Evolutionary conservation across 1,140 invertebrate genomes (phyloP).

Genomic region (Idris sp.): DNA sequence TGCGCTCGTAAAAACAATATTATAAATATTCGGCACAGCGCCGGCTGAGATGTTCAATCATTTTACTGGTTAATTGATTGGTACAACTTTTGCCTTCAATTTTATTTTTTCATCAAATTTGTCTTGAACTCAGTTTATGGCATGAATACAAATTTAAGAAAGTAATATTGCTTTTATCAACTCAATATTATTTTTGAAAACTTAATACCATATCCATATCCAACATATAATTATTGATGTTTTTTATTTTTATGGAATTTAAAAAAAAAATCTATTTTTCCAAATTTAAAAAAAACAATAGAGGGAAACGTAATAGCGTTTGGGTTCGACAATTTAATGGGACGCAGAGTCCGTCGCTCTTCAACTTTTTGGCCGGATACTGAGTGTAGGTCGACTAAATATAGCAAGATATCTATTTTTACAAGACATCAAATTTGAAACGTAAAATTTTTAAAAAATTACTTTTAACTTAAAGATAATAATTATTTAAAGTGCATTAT

Average conservation of each 20-base stretch:
- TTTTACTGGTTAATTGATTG: slow-evolving; percentile 14
- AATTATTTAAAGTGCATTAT: too few relatives aligned
- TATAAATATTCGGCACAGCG: slow-evolving; percentile 40
- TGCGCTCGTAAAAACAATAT: slow-evolving; percentile 36
- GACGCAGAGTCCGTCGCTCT: slow-evolving; percentile 66
- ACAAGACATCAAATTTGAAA: slow-evolving; percentile 65
- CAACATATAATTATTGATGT: too few relatives aligned
- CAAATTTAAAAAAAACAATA: slow-evolving; percentile 16
- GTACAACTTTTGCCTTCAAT: slow-evolving; percentile 3
- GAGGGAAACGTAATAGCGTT: slow-evolving; percentile 23
- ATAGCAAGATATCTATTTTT: slow-evolving; percentile 76
- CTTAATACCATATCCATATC: too few relatives aligned
- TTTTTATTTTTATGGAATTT: too few relatives aligned
- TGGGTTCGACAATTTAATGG: slow-evolving; percentile 60
- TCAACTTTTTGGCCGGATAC: slow-evolving; percentile 74
- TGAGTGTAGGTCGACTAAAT: slow-evolving; percentile 77
- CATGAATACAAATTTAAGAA: neutral
- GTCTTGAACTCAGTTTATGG: slow-evolving; percentile 2
- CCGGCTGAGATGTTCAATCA: slow-evolving; percentile 9
- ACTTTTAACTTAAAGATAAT: too few relatives aligned
- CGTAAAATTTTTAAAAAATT: slow-evolving; percentile 46
- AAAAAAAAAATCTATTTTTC: too few relatives aligned
- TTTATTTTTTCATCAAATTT: neutral
- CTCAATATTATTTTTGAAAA: too few relatives aligned
- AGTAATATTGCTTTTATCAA: too few relatives aligned